Evolutionary conservation across 1,140 invertebrate species (phyloP), one percentile per base, ranked within the genome.

Genomic region (Camponotus vicinus): DNA sequence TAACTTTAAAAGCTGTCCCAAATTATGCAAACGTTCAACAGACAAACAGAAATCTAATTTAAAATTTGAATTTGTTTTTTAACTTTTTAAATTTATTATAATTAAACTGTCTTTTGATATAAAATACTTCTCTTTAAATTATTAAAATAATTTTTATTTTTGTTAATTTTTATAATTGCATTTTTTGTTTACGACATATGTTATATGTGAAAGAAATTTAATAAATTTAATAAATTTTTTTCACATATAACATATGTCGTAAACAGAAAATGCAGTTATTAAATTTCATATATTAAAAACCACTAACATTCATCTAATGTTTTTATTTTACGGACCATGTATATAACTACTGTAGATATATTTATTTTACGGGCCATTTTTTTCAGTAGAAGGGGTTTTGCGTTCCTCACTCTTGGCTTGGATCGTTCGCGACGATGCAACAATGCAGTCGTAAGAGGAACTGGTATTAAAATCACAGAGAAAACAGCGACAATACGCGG

Each of bases 1-100:
- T 11, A 34, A 15, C 15, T 61, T 37, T 45, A 61, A 3, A 79
- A 27, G 8, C 42, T 45, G 0, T 77, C 32, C 42, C 8, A 0
- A 40, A 37, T 80, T 42, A 21, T 7, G 8, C 11, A 5, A 61
- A 34, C 32, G 11, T 21, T 27, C 42, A 49, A 7, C 34, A 45
- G 21, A 77, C 9, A 73, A 77, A 45, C 34, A 76, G 18, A 75
- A 55, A 61, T 63, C 37, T 42, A 77, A 77, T 64, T 64, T 32
- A 32, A 63, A 59, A 61, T 55, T 61, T 61, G 15, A 64, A 21
- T 3, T 34, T 66, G 5, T 66, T 18, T n/a, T 37, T n/a, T 27
- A 66, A 27, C 27, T 27, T 27, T 27, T 27, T 4, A 18, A 37
- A 18, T 9, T 37, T 21, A 27, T 27, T 15, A 34, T 34, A 64